phyloP scores from a whole-genome alignment of 2,888 invertebrate species.

The Eumerus sabulonum region DNA sequence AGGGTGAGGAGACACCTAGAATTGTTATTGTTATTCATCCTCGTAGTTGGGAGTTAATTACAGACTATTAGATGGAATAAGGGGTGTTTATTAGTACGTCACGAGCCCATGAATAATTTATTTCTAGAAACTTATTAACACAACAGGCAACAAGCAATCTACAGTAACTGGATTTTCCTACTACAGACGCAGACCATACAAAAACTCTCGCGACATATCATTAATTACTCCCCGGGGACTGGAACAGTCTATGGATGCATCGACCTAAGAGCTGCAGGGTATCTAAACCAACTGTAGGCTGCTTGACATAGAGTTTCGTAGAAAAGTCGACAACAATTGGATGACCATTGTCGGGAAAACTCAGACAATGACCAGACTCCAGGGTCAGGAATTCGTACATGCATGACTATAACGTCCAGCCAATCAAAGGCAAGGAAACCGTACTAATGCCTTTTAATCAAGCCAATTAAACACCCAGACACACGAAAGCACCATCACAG shows the following conservation, averaged over 20 bases:
- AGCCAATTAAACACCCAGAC: slow-evolving; percentile 56
- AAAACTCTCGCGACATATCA: slow-evolving; percentile 60
- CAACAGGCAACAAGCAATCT: slow-evolving; percentile 65
- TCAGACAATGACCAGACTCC: too few relatives aligned
- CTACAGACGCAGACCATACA: not conserved
- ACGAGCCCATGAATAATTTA: slow-evolving; percentile 69
- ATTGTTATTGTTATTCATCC: slow-evolving; percentile 69
- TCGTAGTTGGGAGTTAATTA: slow-evolving; percentile 70
- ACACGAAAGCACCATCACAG: slow-evolving; percentile 32
- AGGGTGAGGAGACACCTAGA: slow-evolving; percentile 45
- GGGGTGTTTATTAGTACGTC: slow-evolving; percentile 72
- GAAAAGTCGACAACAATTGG: too few relatives aligned
- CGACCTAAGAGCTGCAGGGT: slow-evolving; percentile 11
- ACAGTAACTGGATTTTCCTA: slow-evolving; percentile 27
- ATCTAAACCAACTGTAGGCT: not conserved
- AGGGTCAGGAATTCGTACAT: too few relatives aligned
- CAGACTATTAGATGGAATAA: slow-evolving; percentile 70
- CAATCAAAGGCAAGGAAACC: slow-evolving; percentile 20
- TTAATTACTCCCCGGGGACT: slow-evolving; percentile 51
- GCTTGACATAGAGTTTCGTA: too few relatives aligned
- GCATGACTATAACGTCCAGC: too few relatives aligned
- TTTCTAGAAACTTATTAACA: slow-evolving; percentile 66
- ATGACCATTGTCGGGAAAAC: too few relatives aligned
- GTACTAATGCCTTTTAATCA: slow-evolving; percentile 61
- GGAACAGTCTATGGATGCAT: slow-evolving; percentile 3